Evolutionary conservation across 2,888 invertebrate species (phyloP), one percentile per base, ranked within the genome.

Genomic region (Scaptodrosophila latifasciaeformis): DNA sequence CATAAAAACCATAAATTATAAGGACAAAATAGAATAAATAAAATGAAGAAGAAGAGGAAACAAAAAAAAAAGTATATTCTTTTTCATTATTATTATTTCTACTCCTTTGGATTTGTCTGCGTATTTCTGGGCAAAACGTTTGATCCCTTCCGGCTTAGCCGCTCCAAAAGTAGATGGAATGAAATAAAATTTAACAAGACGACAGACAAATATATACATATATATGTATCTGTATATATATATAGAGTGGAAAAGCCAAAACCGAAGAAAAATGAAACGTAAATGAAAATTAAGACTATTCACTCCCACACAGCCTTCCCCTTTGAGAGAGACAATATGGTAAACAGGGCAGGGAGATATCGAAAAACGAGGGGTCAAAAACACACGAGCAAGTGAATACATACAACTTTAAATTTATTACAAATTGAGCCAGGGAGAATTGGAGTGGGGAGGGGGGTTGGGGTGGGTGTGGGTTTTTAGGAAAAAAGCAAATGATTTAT

Each of bases 91-190:
- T n/a, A n/a, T n/a, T n/a, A n/a, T n/a, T n/a, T n/a, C n/a, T n/a
- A n/a, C 29, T 49, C 53, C 59, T 68, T 47, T 47, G 46, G 40
- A 55, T 57, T 53, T 54, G 35, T 30, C 42, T 54, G 55, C 52
- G 24, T 24, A 13, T 30, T 30, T 24, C 27, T 10, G 51, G 34
- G 31, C 55, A 67, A 70, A 76, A 72, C 70, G 70, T 72, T 76
- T 76, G 77, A 72, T 72, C 72, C 71, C 77, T 72, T 72, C 77
- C 71, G 76, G 74, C 76, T 76, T 70, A 72, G 65, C 54, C 54
- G 54, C 57, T 59, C 49, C 69, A 62, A 72, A 67, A 67, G 69
- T 61, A 57, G 58, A 63, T 57, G 46, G 53, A 64, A 61, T 49
- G 42, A 65, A 76, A 70, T 65, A 60, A 70, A 67, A 65, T 65